Percentiles rank a stretch among this genome's conserved stretches.
Conservation (phyloP, 2,113 vertebrate genomes). For the Lipotes vexillifer region DNA sequence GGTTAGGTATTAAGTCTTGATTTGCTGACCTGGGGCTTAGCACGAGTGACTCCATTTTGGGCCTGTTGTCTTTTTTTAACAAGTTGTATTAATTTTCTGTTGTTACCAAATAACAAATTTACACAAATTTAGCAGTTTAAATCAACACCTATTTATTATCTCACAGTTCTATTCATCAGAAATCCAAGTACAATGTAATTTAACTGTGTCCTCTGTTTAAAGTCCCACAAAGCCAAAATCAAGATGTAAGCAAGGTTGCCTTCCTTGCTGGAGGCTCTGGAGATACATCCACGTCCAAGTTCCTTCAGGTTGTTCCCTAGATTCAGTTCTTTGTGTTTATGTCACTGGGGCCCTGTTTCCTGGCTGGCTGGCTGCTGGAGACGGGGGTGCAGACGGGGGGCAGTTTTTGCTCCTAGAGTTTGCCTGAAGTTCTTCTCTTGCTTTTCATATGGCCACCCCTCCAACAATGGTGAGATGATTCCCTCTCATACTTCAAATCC, state of each 20-base stretch:
- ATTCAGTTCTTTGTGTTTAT: not conserved
- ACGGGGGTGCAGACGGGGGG: rapidly evolving
- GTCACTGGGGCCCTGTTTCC: not conserved
- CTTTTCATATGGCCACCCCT: not conserved
- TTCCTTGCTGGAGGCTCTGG: not conserved
- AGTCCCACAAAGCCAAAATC: not conserved
- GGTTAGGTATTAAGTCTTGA: not conserved
- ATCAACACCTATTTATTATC: not conserved
- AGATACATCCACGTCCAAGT: not conserved
- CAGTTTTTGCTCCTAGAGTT: not conserved
- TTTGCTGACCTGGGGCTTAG: not conserved
- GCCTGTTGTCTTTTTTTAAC: not conserved
- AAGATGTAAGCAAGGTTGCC: not conserved
- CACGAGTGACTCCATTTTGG: not conserved
- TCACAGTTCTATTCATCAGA: not conserved
- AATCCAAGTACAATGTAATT: not conserved
- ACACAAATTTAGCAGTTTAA: not conserved
- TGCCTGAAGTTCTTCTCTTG: not conserved
- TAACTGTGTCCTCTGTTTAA: not conserved
- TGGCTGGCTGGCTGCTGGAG: not conserved
- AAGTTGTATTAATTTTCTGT: not conserved
- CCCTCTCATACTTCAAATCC: not conserved
- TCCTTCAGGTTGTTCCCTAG: not conserved
- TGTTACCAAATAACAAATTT: not conserved
- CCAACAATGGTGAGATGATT: not conserved